Base-by-base conservation (phyloP, 2,888 invertebrate genomes). In the Drosophila paramelanica region DNA sequence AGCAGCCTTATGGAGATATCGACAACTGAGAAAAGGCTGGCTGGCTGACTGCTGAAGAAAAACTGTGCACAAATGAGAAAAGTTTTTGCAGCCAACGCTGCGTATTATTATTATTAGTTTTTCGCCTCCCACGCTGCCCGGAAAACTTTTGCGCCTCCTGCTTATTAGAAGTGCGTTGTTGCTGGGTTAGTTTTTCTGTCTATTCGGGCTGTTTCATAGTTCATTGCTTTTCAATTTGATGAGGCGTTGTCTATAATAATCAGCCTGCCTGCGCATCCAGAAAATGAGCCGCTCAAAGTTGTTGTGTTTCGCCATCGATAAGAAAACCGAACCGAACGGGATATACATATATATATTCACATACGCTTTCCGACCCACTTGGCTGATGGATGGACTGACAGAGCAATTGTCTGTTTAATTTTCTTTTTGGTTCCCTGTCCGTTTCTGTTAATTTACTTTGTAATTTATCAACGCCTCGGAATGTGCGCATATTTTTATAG, bases 141-240 rank as follows among this genome's bases (percentile, higher is more conserved):
- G 51, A 49, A 76, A 79, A 79, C 42, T 75, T 86, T 81, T 73
- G 67, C 56, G 65, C 79, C 73, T 81, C 62, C 57, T 67, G 72
- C 66, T 66, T 66, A 60, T 72, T 74, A 83, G 58, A 25, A 68
- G 68, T 20, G 42, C 45, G 42, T 25, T 47, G 45, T 31, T 45
- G 55, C 27, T 65, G 70, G 66, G 76, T 60, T 74, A 77, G 58
- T 68, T 59, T 38, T 36, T 51, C 51, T 43, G 57, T 41, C 50
- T 52, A 57, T 68, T 61, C 41, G 68, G 42, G 62, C 70, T 81
- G 68, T 91, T 90, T 90, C 88, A 91, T 90, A 91, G 90, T 90
- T 91, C 91, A 91, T 91, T 91, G 91, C 89, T 90, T 91, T 89
- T 89, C 89, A 89, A 91, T 91, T 90, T 91, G 91, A 91, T 91